A percentile compares a stretch with the other conserved stretches of the same genome.
Conservation (phyloP, 2,888 invertebrate species). For the Tineola bisselliella region DNA sequence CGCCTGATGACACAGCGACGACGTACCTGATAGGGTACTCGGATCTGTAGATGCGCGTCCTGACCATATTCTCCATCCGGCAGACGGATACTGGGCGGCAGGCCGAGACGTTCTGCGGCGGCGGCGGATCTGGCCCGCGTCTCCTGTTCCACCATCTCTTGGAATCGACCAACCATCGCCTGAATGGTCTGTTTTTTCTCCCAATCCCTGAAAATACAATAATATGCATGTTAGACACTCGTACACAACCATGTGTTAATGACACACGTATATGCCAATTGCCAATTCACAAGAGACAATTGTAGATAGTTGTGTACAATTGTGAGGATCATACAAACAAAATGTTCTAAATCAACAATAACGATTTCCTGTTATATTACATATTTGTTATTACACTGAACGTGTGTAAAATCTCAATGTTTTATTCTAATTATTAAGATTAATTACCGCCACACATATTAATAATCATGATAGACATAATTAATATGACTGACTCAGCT, state of each 20-base stretch:
- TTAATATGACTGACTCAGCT: not conserved
- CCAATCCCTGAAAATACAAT: constrained; percentile 69
- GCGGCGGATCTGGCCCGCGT: constrained; percentile 60
- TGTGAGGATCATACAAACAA: too few species aligned
- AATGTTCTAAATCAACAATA: too few species aligned
- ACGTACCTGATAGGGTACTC: constrained; percentile 71
- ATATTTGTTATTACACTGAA: too few species aligned
- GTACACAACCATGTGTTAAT: too few species aligned
- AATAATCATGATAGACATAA: not conserved
- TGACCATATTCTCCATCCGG: constrained; percentile 74
- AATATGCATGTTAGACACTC: too few species aligned
- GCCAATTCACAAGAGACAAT: too few species aligned
- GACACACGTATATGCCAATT: too few species aligned
- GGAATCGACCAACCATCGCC: constrained; percentile 66
- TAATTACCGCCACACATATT: too few species aligned
- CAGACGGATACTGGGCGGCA: constrained; percentile 72
- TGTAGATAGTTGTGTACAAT: too few species aligned
- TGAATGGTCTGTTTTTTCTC: constrained; percentile 67
- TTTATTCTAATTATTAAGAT: too few species aligned
- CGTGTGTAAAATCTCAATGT: too few species aligned
- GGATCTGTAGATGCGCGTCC: constrained; percentile 70
- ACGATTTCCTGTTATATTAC: too few species aligned
- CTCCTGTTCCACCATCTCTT: constrained; percentile 65
- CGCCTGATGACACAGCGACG: not conserved
- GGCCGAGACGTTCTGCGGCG: constrained; percentile 59